These are phyloP conservation scores for Acanthis flammea DNA, from an alignment of 2,797 vertebrate species.

Conservation along the genomic window DNA sequence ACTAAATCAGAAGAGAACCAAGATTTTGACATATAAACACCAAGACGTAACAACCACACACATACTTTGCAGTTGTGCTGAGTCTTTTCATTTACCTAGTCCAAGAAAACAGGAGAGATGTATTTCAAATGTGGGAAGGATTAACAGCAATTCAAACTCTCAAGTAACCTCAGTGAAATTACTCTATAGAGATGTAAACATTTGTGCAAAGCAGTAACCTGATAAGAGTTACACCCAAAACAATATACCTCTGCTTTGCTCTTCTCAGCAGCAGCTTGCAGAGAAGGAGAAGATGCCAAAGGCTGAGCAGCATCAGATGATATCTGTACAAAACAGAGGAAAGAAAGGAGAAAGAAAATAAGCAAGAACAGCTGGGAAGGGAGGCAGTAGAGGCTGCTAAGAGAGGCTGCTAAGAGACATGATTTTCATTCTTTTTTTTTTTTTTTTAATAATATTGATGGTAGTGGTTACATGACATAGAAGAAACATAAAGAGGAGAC, in stretches of 20 bases:
- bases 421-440: neutral
- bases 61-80: neutral
- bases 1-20: neutral
- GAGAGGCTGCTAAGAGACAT: neutral
- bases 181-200: neutral
- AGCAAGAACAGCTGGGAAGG: constrained; percentile 59
- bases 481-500: neutral
- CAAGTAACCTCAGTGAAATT: neutral
- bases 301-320: constrained; percentile 86
- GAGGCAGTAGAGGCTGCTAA: neutral
- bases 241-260: constrained; percentile 87
- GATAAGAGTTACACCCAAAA: neutral
- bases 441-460: constrained; percentile 12
- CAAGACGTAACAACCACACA: neutral
- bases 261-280: constrained; percentile 87
- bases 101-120: neutral
- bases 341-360: constrained; percentile 63
- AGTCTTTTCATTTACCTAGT: neutral
- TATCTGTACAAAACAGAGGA: constrained; percentile 78
- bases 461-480: neutral
- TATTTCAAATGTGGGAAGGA: neutral
- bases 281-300: constrained; percentile 85
- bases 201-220: neutral
- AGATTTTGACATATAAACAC: neutral
- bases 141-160: neutral